Evolutionary conservation across 2,888 invertebrate species (phyloP).

Genomic region (Norana najaformis): DNA sequence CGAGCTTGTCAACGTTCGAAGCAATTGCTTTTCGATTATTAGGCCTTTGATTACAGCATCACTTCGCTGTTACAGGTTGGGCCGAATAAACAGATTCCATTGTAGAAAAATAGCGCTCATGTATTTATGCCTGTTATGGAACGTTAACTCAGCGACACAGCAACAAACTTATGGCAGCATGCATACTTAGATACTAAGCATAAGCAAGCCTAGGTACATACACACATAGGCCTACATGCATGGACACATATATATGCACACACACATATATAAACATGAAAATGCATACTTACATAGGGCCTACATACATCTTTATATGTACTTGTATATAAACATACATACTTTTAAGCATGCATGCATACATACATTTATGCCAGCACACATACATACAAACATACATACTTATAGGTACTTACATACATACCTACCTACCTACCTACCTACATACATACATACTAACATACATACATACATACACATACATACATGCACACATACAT

Average conservation of each 20-base stretch:
- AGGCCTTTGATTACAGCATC: too few species aligned
- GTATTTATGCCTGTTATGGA: not conserved
- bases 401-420: not conserved
- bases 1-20: too few species aligned
- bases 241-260: too few species aligned
- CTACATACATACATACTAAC: not conserved
- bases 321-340: not conserved
- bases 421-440: not conserved
- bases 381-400: not conserved
- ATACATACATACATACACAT: not conserved
- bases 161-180: too few species aligned
- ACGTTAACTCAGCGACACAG: too few species aligned
- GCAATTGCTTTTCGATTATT: too few species aligned
- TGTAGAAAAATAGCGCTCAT: not conserved
- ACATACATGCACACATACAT: conserved; percentile 3
- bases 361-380: not conserved
- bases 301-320: not conserved
- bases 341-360: not conserved
- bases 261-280: not conserved
- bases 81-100: too few species aligned
- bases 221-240: too few species aligned
- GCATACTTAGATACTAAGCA: too few species aligned
- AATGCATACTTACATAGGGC: not conserved
- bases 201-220: too few species aligned
- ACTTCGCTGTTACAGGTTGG: too few species aligned